These are phyloP conservation scores for Lasioglossum albipes DNA, from an alignment of 1,140 invertebrate genomes.

Conservation along the genomic window DNA sequence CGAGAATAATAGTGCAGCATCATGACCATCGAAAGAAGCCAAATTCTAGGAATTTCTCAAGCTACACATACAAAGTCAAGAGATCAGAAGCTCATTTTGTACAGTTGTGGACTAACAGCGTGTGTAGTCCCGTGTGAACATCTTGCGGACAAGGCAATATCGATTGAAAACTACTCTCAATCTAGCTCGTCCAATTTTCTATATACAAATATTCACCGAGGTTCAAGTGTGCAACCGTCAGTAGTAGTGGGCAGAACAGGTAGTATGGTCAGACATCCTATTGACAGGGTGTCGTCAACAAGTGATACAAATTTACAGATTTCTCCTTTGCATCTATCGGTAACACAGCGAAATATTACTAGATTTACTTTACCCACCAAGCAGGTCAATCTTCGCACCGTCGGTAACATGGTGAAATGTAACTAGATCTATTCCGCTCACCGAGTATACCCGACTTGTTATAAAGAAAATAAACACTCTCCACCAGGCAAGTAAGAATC, in stretches of 20 bases:
- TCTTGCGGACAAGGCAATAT: neutral
- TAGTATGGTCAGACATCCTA: neutral
- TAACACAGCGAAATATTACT: neutral
- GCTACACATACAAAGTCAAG: slow-evolving; percentile 37
- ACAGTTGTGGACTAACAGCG: slow-evolving; percentile 12
- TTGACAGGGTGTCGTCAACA: neutral
- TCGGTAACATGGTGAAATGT: too few species aligned
- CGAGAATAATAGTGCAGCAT: slow-evolving; percentile 30
- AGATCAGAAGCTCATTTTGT: slow-evolving; percentile 20
- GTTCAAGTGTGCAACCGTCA: too few species aligned
- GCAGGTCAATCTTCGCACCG: too few species aligned
- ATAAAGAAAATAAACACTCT: too few species aligned
- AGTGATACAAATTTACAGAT: neutral
- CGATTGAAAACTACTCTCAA: neutral
- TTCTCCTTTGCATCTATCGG: neutral
- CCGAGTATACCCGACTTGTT: too few species aligned
- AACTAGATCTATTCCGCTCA: too few species aligned
- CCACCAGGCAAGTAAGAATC: neutral
- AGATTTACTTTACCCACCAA: neutral
- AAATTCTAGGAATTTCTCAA: slow-evolving; percentile 32
- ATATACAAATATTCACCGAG: neutral
- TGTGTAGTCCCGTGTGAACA: slow-evolving; percentile 1
- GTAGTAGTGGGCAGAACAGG: too few species aligned
- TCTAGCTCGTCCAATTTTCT: neutral
- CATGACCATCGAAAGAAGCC: slow-evolving; percentile 40